phyloP scores from a whole-genome alignment of 2,113 vertebrate genomes.

The Progne subis region DNA sequence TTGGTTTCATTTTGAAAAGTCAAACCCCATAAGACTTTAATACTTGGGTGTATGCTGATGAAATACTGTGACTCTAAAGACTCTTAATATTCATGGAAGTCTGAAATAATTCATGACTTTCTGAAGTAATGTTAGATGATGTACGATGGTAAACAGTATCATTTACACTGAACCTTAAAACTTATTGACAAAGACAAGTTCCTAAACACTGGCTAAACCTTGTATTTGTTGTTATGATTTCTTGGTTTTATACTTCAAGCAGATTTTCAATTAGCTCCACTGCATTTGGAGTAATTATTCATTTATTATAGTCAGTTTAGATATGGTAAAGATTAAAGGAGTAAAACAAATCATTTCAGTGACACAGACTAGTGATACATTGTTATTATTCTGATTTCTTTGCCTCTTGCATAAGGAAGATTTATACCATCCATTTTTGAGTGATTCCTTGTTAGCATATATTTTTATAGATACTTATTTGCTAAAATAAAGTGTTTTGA shows the following conservation, averaged over 20 bases:
- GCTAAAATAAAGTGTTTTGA: conserved; percentile 51
- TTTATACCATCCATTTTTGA: conserved; percentile 77
- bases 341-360: conserved; percentile 84
- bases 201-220: conserved; percentile 81
- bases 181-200: conserved; percentile 85
- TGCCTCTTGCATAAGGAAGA: conserved; percentile 69
- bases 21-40: conserved; percentile 71
- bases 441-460: conserved; percentile 64
- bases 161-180: conserved; percentile 81
- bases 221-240: conserved; percentile 85
- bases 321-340: conserved; percentile 82
- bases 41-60: conserved; percentile 75
- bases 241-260: conserved; percentile 81
- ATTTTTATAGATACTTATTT: conserved; percentile 69
- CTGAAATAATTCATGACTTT: conserved; percentile 80
- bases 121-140: conserved; percentile 77
- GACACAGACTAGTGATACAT: conserved; percentile 82
- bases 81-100: conserved; percentile 81
- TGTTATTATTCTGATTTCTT: conserved; percentile 77
- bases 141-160: conserved; percentile 78
- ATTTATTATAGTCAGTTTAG: conserved; percentile 87
- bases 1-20: conserved; percentile 70
- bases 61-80: conserved; percentile 71
- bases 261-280: conserved; percentile 83
- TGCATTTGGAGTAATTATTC: conserved; percentile 81